Evolutionary conservation across 2,113 vertebrate genomes (phyloP), one percentile per base, ranked within the genome.

Genomic region (Pollachius pollachius): DNA sequence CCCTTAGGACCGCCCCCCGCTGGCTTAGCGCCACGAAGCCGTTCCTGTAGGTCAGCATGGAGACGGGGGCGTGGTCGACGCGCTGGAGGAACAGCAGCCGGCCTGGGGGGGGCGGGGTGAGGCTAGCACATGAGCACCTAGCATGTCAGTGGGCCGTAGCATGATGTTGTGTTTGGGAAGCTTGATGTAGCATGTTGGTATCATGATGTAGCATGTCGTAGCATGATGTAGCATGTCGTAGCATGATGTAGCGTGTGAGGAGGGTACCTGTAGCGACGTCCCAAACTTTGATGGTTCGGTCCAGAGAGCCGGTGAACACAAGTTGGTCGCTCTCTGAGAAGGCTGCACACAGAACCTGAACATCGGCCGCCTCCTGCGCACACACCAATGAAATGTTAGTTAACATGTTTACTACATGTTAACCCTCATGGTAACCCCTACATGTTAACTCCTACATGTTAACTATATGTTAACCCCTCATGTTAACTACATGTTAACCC

Each of bases 201-300:
- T 7, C 41, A 9, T 9, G 41, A 48, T 13, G 41, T 48, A 48
- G 41, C 41, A 48, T 41, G 41, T 11, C 11, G 41, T 48, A 12
- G 12, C 41, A 48, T 48, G 12, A 12, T 13, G 41, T 48, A 48
- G 8, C 41, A 48, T 41, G 12, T 9, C 8, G 41, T 48, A 13
- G 12, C 41, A 0, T 13, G 12, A 34, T 34, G 30, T 34, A 34
- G 30, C 30, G 6, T 34, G 30, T 34, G 9, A 48, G 41, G 8
- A 48, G 2, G 30, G 15, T 70, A 92, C 93, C 93, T 1, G 86
- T 89, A 58, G 68, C 68, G 0, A 85, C 90, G 1, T 92, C 91
- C 94, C 94, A 94, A 21, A 88, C 93, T 37, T 92, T 92, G 34
- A 95, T 48, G 21, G 92, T 92, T 74, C 88, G 78, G 81, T 95